Evolutionary conservation across 2,888 invertebrate species (phyloP), one percentile per base, ranked within the genome.

Genomic region (Neuroscelio doddi): DNA sequence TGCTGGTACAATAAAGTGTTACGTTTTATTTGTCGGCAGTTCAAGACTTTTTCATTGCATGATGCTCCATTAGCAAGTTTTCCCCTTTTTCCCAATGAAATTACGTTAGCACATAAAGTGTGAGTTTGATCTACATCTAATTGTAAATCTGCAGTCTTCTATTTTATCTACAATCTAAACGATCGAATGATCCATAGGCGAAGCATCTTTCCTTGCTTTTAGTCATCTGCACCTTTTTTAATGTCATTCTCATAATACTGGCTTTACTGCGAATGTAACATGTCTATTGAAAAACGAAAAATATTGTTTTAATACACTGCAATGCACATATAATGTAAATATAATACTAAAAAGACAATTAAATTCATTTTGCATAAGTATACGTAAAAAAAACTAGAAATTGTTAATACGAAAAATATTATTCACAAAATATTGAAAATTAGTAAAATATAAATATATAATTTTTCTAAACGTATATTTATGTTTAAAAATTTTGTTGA

Each of bases 111-210:
- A 55, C 62, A 63, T 58, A 51, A 59, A 63, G 55, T 38, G 55
- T 42, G 34, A 63, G 49, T 24, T 14, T 44, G 46, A n/a, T n/a
- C n/a, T n/a, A n/a, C n/a, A n/a, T n/a, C n/a, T n/a, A n/a, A n/a
- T n/a, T n/a, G n/a, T n/a, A n/a, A n/a, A n/a, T n/a, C n/a, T n/a
- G n/a, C n/a, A n/a, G n/a, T n/a, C n/a, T n/a, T n/a, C n/a, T n/a
- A n/a, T n/a, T n/a, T 42, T 67, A 67, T 67, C 66, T 67, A 30
- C 34, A 17, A 67, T 67, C 66, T 67, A 58, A 66, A 65, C 49
- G 57, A 41, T 39, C 49, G 42, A 59, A 49, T 45, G 45, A 45
- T 12, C 38, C 16, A 29, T 30, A 26, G 36, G 29, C 55, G 49
- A 59, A 36, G 47, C 53, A 51, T 51, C 59, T 59, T 56, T 55